Evolutionary conservation across 1,140 invertebrate genomes (phyloP).

Genomic region (Tetramorium parvispinum): DNA sequence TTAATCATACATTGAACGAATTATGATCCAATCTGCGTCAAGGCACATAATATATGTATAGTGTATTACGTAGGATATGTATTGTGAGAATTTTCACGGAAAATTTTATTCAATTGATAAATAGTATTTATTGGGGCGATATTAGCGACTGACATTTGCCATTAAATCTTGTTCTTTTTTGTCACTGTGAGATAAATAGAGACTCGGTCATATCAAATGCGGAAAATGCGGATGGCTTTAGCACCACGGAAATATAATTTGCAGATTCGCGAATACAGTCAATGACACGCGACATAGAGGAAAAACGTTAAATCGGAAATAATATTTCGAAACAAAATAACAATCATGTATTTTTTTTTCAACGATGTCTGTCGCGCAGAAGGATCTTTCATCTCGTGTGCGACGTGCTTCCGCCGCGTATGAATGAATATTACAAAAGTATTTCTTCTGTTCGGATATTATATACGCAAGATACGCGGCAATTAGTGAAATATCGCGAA

Average conservation of each 20-base stretch:
- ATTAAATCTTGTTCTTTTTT: conserved; percentile 23
- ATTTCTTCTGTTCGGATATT: background rate
- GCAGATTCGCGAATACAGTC: background rate
- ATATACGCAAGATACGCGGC: background rate
- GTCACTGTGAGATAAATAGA: background rate
- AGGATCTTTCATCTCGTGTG: conserved; percentile 9
- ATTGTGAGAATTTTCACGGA: background rate
- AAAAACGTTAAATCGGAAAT: conserved; percentile 29
- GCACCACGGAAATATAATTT: too few species aligned
- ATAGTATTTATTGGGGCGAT: background rate
- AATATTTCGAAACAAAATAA: background rate
- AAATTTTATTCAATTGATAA: conserved; percentile 2
- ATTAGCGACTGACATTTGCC: background rate
- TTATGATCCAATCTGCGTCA: background rate
- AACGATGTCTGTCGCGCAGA: background rate
- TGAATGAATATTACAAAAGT: background rate
- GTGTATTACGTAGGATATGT: background rate
- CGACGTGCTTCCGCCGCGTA: background rate
- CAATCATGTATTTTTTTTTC: background rate
- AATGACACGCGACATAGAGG: background rate
- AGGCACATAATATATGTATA: background rate
- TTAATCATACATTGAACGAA: conserved; percentile 4
- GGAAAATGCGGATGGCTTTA: background rate
- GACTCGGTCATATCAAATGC: background rate
- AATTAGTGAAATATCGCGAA: conserved; percentile 30